Base-by-base conservation (phyloP, 2,888 invertebrate genomes). In the Ornithoptera alexandrae region DNA sequence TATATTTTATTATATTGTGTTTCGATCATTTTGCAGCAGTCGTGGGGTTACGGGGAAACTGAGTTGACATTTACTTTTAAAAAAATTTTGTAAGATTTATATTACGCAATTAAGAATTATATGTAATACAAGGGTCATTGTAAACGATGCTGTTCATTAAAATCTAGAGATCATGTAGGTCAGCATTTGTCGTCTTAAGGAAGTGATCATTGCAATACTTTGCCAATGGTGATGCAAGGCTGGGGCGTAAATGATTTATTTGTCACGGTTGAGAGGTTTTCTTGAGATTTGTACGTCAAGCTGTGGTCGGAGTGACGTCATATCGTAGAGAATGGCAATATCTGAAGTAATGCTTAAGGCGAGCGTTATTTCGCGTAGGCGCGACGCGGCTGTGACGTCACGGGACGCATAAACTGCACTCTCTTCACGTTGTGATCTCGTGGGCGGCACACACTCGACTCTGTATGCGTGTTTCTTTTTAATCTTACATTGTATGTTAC, bases 301-400 rank as follows among this genome's bases (percentile, higher is more conserved):
- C 61, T 66, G 42, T 30, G 76, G 81, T 81, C 75, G 76, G 74
- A 66, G 72, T 88, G 86, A 88, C 87, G 87, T 89, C 86, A 88
- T 77, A 73, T 68, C 71, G 74, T 73, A 73, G 75, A 79, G 74
- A 78, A 82, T 78, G 79, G 81, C 77, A 81, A 81, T 82, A 84
- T 79, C 80, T 77, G 74, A 75, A 78, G 75, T 84, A 82, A 89
- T 89, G 89, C 89, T 87, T 90, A 78, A 70, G 72, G 74, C 82
- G 76, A 79, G 78, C 75, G 74, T 72, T 71, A 74, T 72, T 77
- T 71, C 72, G 86, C 84, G 90, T 89, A 87, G 89, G 89, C 83
- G 85, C 84, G 84, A 85, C 85, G 86, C 80, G 78, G 72, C 76
- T 75, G 72, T 91, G 90, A 92, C 92, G 92, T 92, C 91, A 92